A percentile compares a stretch with the other conserved stretches of the same genome.
Conservation (phyloP, 2,888 invertebrate genomes). For the Orthonychiurus folsomi region DNA sequence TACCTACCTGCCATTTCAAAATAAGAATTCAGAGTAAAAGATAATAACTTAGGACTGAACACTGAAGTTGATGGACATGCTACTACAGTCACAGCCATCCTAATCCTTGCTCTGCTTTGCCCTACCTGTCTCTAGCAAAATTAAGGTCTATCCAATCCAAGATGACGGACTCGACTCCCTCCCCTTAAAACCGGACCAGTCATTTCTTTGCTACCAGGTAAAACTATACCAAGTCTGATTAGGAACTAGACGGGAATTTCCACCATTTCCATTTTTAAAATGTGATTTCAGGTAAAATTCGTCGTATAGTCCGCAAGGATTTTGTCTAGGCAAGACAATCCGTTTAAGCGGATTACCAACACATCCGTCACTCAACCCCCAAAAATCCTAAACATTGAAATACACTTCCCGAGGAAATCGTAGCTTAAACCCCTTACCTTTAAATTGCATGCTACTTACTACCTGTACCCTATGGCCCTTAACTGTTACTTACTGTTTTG, state of each 20-base stretch:
- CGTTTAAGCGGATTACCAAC: too few species aligned
- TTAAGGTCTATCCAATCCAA: background rate
- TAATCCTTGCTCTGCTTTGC: background rate
- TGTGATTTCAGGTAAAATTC: too few species aligned
- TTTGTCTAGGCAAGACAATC: too few species aligned
- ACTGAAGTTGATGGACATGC: background rate
- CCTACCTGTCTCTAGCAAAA: background rate
- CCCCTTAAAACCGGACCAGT: background rate
- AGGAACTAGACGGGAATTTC: background rate
- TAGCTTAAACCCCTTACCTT: background rate
- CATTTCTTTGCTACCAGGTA: background rate
- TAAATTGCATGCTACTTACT: background rate
- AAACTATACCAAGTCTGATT: background rate
- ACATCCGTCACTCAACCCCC: too few species aligned
- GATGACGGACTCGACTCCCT: background rate
- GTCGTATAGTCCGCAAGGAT: too few species aligned
- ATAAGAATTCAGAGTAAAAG: background rate
- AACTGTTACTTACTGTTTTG: background rate
- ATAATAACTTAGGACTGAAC: background rate
- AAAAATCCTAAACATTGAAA: too few species aligned
- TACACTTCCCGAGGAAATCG: too few species aligned
- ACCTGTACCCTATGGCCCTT: too few species aligned
- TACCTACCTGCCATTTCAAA: background rate
- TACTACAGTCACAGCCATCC: background rate
- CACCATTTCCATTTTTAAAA: background rate